Conservation (phyloP, 1,140 invertebrate genomes). For the Eubasilissa regina region DNA sequence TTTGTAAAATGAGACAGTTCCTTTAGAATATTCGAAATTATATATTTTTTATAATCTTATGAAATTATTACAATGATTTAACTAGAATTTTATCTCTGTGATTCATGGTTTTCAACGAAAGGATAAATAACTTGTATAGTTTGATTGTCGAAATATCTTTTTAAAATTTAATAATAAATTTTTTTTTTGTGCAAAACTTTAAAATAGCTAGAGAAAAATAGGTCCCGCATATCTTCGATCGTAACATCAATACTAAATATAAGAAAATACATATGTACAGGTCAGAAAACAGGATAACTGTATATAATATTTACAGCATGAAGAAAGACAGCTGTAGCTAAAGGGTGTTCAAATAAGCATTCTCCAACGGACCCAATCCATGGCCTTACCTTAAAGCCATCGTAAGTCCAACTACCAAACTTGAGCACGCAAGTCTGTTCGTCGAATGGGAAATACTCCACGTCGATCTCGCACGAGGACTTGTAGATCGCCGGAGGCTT, state of each 20-base stretch:
- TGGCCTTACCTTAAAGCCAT: slow-evolving; percentile 86
- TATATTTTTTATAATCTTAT: too few relatives aligned
- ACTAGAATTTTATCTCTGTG: too few relatives aligned
- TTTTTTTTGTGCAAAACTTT: not conserved
- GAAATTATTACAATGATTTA: too few relatives aligned
- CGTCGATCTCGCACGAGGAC: slow-evolving; percentile 95
- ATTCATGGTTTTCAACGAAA: not conserved
- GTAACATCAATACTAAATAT: slow-evolving; percentile 1
- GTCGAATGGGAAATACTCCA: slow-evolving; percentile 97
- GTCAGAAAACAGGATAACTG: slow-evolving; percentile 33
- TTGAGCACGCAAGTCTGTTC: slow-evolving; percentile 89
- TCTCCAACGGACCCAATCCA: slow-evolving; percentile 36
- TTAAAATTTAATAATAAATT: not conserved
- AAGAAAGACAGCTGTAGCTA: slow-evolving; percentile 49
- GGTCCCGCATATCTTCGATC: slow-evolving; percentile 4
- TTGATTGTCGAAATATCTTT: not conserved
- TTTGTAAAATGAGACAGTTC: too few relatives aligned
- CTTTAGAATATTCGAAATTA: too few relatives aligned
- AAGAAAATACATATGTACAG: slow-evolving; percentile 34
- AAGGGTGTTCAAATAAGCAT: slow-evolving; percentile 42
- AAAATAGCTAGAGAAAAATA: not conserved
- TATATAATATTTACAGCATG: slow-evolving; percentile 51
- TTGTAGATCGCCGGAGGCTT: slow-evolving; percentile 97
- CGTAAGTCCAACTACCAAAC: slow-evolving; percentile 97
- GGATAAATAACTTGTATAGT: not conserved